Evolutionary conservation across 2,113 vertebrate genomes (phyloP).

Genomic region (Hippocampus barbouri): DNA sequence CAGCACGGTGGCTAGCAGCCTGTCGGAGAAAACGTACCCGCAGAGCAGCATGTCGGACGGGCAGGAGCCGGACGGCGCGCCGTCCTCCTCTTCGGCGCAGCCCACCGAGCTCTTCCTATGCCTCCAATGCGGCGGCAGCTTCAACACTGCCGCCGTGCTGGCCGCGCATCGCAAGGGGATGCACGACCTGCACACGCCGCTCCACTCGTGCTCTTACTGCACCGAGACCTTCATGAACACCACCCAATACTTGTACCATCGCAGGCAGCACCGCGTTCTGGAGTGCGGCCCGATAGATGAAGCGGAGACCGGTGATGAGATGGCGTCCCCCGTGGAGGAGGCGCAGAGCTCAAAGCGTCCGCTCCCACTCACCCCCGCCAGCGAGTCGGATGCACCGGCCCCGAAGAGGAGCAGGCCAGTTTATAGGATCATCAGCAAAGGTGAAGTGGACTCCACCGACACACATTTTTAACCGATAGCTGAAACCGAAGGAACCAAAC

Average conservation of each 20-base stretch:
- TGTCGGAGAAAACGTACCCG: slow-evolving; percentile 6
- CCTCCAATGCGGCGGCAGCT: slow-evolving; percentile 78
- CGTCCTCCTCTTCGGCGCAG: slow-evolving; percentile 9
- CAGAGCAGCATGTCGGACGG: slow-evolving; percentile 26
- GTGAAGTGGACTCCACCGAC: slow-evolving; percentile 13
- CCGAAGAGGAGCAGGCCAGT: slow-evolving; percentile 48
- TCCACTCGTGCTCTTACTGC: slow-evolving; percentile 78
- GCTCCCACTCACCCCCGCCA: slow-evolving; percentile 22
- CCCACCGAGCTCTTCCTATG: slow-evolving; percentile 73
- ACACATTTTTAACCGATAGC: too few species aligned
- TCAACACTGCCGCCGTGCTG: slow-evolving; percentile 68
- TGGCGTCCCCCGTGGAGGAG: slow-evolving; percentile 19
- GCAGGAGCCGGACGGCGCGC: slow-evolving; percentile 3
- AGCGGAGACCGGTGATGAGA: slow-evolving; percentile 28
- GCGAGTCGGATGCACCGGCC: slow-evolving; percentile 34
- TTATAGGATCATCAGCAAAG: slow-evolving; percentile 53
- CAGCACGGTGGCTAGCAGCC: background rate
- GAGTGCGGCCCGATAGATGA: slow-evolving; percentile 7
- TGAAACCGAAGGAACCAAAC: too few species aligned
- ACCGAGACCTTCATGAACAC: slow-evolving; percentile 83
- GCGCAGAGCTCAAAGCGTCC: slow-evolving; percentile 40
- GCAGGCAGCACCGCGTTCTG: slow-evolving; percentile 62
- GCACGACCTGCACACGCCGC: slow-evolving; percentile 69
- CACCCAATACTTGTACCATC: slow-evolving; percentile 88
- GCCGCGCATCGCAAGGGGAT: slow-evolving; percentile 73